Evolutionary conservation across 2,888 invertebrate species (phyloP), one percentile per base, ranked within the genome.

Genomic region (Diploptera punctata): DNA sequence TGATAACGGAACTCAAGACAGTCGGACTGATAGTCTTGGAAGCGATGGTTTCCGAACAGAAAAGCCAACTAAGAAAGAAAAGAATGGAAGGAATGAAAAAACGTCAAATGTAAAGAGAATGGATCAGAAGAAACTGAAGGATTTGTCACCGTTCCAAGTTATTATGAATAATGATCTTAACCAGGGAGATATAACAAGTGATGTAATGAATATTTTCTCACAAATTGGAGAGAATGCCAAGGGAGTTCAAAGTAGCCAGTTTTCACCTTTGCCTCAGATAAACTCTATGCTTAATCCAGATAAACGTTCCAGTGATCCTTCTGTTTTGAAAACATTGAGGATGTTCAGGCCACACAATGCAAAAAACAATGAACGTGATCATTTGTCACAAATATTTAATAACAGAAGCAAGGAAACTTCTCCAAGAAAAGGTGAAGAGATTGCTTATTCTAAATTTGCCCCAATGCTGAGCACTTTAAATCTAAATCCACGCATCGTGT

Each of bases 321-420:
- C 84, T 18, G 86, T 86, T 5, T 79, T 87, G 2, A 87, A 86
- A 79, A 83, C 85, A 3, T 78, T 87, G 54, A 79, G 87, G 73
- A 85, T 86, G 83, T 87, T 86, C 75, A 81, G 87, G 76, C 84
- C 84, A 2, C 81, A 81, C 7, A 82, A 80, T 65, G 71, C 78
- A 7, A 82, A 81, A 71, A 80, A 79, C 75, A 79, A 78, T 1
- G 78, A 78, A 21, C 78, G 79, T 43, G 57, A 43, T 43, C 62
- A 43, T 4, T 38, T 62, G 19, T 21, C 62, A 38, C 62, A 62
- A 19, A 62, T 62, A 13, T 38, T 62, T 9, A 33, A 62, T 21
- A 62, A 2, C 24, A 62, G 43, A 21, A 21, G 21, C 16, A 62
- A 62, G 24, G 62, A 62, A 2, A 24, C 16, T 19, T 78, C 18